Evolutionary conservation across 1,140 invertebrate genomes (phyloP).

Genomic region (Araneus ventricosus): DNA sequence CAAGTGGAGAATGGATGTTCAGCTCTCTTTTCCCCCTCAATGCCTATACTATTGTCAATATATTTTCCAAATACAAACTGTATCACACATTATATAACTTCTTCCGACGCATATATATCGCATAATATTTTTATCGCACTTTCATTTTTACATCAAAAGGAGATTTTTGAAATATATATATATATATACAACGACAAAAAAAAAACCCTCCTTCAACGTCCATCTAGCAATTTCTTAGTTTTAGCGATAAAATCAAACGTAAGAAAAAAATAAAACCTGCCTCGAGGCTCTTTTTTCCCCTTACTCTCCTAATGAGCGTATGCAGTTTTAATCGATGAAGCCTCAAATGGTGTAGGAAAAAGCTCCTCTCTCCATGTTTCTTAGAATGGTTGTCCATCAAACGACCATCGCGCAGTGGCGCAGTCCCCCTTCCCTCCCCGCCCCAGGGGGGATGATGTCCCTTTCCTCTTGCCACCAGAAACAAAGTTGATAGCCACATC

Average conservation of each 20-base stretch:
- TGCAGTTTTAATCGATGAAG: slow-evolving; percentile 5
- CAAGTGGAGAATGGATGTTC: no score
- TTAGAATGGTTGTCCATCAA: slow-evolving; percentile 66
- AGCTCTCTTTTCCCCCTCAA: no score
- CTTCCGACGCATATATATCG: no score
- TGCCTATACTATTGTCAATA: no score
- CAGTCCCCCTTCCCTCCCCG: not conserved
- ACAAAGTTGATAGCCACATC: slow-evolving; percentile 72
- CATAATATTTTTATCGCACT: no score
- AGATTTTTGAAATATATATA: no score
- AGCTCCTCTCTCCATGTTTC: not conserved
- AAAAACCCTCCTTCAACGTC: no score
- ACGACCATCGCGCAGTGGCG: not conserved
- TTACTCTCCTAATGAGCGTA: not conserved
- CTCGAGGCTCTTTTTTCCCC: not conserved
- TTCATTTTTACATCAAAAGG: no score
- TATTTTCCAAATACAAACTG: no score
- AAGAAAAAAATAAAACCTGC: not conserved
- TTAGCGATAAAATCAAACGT: not conserved
- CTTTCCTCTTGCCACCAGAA: slow-evolving; percentile 25
- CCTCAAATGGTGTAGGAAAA: slow-evolving; percentile 63
- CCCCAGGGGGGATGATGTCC: slow-evolving; percentile 15
- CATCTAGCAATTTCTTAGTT: no score
- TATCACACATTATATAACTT: no score
- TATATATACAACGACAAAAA: no score